phyloP scores from a whole-genome alignment of 2,888 invertebrate species.

The Tubulanus polymorphus region DNA sequence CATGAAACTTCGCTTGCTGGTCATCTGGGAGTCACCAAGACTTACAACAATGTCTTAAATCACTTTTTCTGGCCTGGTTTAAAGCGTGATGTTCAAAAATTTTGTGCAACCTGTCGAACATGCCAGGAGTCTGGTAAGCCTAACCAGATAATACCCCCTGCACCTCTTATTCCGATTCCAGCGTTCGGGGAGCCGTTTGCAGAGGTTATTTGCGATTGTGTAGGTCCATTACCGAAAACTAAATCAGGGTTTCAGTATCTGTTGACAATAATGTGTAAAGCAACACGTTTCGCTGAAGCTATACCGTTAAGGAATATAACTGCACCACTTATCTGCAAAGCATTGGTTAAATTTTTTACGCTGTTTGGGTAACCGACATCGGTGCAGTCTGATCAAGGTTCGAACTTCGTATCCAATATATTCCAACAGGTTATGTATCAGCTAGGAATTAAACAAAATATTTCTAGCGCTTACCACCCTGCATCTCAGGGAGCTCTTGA shows the following conservation, averaged over 20 bases:
- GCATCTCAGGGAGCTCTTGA: constrained; percentile 20
- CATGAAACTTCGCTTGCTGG: background rate
- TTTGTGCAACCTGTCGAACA: background rate
- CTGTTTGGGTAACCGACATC: constrained; percentile 20
- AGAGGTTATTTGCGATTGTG: constrained; percentile 17
- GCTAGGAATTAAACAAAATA: constrained; percentile 13
- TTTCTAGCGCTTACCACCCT: constrained; percentile 21
- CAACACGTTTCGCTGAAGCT: background rate
- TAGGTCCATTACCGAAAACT: constrained; percentile 18
- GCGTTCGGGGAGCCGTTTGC: constrained; percentile 18
- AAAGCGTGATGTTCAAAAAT: background rate
- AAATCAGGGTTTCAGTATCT: constrained; percentile 15
- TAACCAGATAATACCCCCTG: too few species aligned
- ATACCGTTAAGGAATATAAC: constrained; percentile 12
- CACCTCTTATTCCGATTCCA: constrained; percentile 8
- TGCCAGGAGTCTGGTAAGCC: too few species aligned
- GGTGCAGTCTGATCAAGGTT: constrained; percentile 18
- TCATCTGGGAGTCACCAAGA: background rate
- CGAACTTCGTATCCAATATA: constrained; percentile 20
- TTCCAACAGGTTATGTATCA: constrained; percentile 16
- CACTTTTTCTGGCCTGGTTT: constrained; percentile 1
- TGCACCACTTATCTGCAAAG: constrained; percentile 18
- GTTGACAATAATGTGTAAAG: background rate
- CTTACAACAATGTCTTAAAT: background rate
- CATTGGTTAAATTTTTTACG: constrained; percentile 16